Conservation (phyloP, 92 coral and sea anemone species). For the Siderastrea radians region DNA sequence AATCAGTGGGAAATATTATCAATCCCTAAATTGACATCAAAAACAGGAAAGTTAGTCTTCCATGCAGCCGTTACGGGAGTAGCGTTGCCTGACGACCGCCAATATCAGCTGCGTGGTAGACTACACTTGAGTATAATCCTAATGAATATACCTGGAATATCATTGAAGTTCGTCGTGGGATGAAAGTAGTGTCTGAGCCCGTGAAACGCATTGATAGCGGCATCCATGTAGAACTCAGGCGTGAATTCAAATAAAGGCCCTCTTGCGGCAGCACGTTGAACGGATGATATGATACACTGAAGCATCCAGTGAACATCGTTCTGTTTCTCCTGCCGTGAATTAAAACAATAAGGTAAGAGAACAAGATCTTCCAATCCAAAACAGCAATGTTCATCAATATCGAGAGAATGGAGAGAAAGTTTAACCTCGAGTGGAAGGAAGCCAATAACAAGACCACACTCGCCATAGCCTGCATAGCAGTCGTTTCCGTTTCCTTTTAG, state of each 20-base stretch:
- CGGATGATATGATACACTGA: conserved; percentile 74
- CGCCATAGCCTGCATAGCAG: too few relatives aligned
- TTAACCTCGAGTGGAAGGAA: too few relatives aligned
- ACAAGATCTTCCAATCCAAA: not conserved
- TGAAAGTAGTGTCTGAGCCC: conserved; percentile 91
- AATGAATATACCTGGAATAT: conserved; percentile 78
- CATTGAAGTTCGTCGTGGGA: conserved; percentile 83
- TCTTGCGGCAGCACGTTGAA: conserved; percentile 76
- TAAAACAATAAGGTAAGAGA: not conserved
- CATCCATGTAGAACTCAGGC: conserved; percentile 96
- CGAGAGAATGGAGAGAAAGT: too few relatives aligned
- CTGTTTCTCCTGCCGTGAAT: conserved; percentile 80
- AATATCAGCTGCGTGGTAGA: not conserved
- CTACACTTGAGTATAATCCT: not conserved
- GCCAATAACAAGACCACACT: too few relatives aligned
- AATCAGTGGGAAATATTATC: too few relatives aligned
- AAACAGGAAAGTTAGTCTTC: too few relatives aligned
- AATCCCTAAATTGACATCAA: too few relatives aligned
- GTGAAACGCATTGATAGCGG: conserved; percentile 91
- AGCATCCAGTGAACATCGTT: conserved; percentile 96
- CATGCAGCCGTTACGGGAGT: too few relatives aligned
- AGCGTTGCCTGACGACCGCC: too few relatives aligned
- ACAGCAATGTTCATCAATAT: too few relatives aligned
- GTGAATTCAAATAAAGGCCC: conserved; percentile 88
- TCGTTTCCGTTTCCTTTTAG: too few relatives aligned